phyloP scores from a whole-genome alignment of 2,797 vertebrate genomes.

The Notolabrus celidotus region DNA sequence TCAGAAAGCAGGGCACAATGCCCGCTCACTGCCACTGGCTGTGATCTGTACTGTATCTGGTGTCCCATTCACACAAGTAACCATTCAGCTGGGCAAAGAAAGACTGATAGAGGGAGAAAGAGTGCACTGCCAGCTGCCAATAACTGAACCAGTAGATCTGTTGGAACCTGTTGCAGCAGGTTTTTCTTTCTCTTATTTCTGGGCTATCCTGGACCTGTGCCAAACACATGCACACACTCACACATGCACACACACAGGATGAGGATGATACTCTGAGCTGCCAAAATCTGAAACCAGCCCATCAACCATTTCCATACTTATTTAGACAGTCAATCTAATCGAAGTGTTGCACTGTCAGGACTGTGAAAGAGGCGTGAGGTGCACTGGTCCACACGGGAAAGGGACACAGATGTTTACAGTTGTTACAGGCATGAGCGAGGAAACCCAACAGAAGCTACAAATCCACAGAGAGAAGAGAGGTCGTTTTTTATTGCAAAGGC shows the following conservation, averaged over 20 bases:
- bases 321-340: constrained; percentile 68
- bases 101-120: constrained; percentile 69
- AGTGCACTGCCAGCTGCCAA: constrained; percentile 71
- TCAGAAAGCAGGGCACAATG: constrained; percentile 55
- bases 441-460: constrained; percentile 22
- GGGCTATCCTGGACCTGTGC: constrained; percentile 74
- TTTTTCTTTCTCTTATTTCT: constrained; percentile 78
- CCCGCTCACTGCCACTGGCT: constrained; percentile 63
- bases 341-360: constrained; percentile 54
- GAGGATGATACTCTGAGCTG: constrained; percentile 70
- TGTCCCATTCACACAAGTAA: constrained; percentile 75
- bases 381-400: constrained; percentile 17
- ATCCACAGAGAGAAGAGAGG: constrained; percentile 8
- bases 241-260: constrained; percentile 35
- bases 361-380: constrained; percentile 18
- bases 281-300: constrained; percentile 78
- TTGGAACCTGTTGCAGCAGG: constrained; percentile 85
- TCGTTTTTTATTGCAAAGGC: constrained; percentile 17
- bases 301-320: constrained; percentile 69
- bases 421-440: constrained; percentile 19
- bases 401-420: constrained; percentile 23
- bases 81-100: constrained; percentile 68
- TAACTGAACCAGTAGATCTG: constrained; percentile 68
- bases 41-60: constrained; percentile 72
- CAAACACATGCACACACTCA: constrained; percentile 56